Conservation (phyloP, 2,113 vertebrate genomes). For the Prietella phreatophila region DNA sequence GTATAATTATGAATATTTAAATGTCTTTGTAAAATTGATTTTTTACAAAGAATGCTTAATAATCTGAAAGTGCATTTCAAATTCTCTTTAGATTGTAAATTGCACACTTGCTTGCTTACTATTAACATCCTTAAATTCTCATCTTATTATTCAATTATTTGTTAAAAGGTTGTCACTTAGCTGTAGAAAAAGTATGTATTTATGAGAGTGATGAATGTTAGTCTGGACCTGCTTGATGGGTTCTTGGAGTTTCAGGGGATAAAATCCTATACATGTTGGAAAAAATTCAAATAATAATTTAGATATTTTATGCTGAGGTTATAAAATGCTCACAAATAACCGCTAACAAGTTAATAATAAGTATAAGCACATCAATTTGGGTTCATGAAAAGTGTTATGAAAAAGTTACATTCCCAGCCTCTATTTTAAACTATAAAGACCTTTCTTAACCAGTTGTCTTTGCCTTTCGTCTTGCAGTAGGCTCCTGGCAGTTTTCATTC, state of each 20-base stretch:
- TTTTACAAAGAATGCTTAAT: background rate
- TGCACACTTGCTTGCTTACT: background rate
- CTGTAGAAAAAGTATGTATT: background rate
- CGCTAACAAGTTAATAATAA: background rate
- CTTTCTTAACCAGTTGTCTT: slow-evolving; percentile 15
- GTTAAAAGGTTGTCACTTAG: background rate
- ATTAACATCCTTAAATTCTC: background rate
- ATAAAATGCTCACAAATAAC: background rate
- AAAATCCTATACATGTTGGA: background rate
- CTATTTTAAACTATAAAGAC: slow-evolving; percentile 14
- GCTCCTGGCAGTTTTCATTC: slow-evolving; percentile 91
- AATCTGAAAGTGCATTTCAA: background rate
- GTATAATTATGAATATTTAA: background rate
- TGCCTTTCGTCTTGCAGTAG: slow-evolving; percentile 72
- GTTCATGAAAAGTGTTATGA: background rate
- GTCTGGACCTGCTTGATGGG: background rate
- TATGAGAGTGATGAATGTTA: background rate
- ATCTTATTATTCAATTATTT: background rate
- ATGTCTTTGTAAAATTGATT: background rate
- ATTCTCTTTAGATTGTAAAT: background rate
- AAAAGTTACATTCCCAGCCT: background rate
- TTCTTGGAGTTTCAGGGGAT: background rate
- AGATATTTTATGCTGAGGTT: background rate
- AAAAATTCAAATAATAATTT: background rate
- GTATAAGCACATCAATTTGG: background rate